Percentiles rank a stretch among this genome's conserved stretches.
Evolutionary conservation across 2,113 vertebrate species (phyloP).

Genomic region (Ameiurus melas): DNA sequence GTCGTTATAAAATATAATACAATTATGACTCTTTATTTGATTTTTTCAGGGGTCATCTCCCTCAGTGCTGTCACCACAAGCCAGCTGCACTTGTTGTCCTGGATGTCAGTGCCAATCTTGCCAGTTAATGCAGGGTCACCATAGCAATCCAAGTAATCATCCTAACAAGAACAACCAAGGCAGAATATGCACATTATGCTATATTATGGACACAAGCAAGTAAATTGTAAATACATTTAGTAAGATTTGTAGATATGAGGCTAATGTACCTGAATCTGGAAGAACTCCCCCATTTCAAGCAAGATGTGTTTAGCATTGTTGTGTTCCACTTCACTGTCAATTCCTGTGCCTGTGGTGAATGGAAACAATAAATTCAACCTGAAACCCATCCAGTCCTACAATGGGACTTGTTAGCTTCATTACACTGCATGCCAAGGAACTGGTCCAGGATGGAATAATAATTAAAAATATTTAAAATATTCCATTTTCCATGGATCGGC

Average conservation of each 20-base stretch:
- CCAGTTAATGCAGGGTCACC: slow-evolving; percentile 87
- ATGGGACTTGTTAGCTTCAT: neutral
- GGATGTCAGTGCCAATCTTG: slow-evolving; percentile 94
- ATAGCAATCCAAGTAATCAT: slow-evolving; percentile 92
- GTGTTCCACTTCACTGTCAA: slow-evolving; percentile 82
- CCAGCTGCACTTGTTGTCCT: slow-evolving; percentile 99
- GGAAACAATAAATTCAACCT: neutral
- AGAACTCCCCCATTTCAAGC: slow-evolving; percentile 94
- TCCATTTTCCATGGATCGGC: too few species aligned
- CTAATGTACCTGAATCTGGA: slow-evolving; percentile 88
- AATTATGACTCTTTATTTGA: neutral
- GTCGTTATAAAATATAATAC: neutral
- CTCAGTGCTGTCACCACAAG: slow-evolving; percentile 86
- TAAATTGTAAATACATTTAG: neutral
- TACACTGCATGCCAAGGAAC: neutral
- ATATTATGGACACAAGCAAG: neutral
- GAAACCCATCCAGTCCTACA: neutral
- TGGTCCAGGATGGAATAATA: neutral
- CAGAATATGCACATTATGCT: neutral
- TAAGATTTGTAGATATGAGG: neutral
- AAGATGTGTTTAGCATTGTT: slow-evolving; percentile 82
- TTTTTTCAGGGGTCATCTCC: slow-evolving; percentile 67
- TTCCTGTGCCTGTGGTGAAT: slow-evolving; percentile 76
- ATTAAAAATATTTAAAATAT: neutral
- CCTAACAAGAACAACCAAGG: slow-evolving; percentile 66